Evolutionary conservation across 2,797 vertebrate species (phyloP), one percentile per base, ranked within the genome.

Genomic region (Ataeniobius toweri): DNA sequence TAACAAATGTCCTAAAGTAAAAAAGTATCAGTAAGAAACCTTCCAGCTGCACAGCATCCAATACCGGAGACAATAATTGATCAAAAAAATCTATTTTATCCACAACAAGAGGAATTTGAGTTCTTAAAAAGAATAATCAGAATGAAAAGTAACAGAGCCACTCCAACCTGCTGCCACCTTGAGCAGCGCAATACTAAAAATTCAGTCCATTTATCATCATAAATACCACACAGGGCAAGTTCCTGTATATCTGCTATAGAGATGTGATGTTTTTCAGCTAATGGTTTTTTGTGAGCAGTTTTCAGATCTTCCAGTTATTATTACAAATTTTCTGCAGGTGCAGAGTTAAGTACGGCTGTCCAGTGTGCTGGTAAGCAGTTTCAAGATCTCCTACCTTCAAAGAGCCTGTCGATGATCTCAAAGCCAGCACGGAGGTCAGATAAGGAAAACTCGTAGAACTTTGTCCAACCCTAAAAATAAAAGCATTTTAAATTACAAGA

Each of bases 361-460:
- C 51, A 31, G 26, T 5, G 5, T 39, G 12, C 51, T n/a, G 53
- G 22, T n/a, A 68, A 41, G 69, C 46, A 63, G 74, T 70, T 31
- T 75, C n/a, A 73, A 77, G 63, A 0, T 10, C 46, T 22, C 96
- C 90, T 92, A 98, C 98, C 97, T 90, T 98, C 96, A 94, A 98
- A 99, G 61, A 99, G 96, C 56, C 95, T 91, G 91, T 99, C 96
- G 72, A 98, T 98, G 88, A 99, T 97, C 85, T 97, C 96, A 89
- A 97, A 99, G 6, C 97, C 97, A 71, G 98, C 98, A 31, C 97
- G 97, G 68, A 99, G 96, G 90, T 99, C 98, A 24, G 98, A 97
- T 84, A 98, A 94, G 53, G 98, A 99, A 92, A 99, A 99, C 89
- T 99, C 98, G 79, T 99, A 99, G 93, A 99, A 99, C 82, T 98